Evolutionary conservation across 2,113 vertebrate genomes (phyloP).

Genomic region (Gulo gulo): DNA sequence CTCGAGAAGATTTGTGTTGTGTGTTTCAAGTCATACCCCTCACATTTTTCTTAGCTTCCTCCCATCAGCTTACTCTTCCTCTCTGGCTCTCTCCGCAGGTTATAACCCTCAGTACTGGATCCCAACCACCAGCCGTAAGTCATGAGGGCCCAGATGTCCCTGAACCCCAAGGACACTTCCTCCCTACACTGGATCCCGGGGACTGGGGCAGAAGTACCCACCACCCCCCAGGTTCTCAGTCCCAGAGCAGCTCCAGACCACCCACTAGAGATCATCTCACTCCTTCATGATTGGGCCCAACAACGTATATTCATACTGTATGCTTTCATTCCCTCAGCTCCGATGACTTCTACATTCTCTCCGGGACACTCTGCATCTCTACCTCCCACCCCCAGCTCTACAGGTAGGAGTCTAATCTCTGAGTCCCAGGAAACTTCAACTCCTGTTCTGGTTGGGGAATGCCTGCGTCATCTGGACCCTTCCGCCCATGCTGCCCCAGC

Average conservation of each 20-base stretch:
- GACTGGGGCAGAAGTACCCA: too few species aligned
- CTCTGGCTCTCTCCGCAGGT: not conserved
- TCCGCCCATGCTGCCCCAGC: not conserved
- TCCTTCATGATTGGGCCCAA: not conserved
- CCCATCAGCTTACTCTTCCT: not conserved
- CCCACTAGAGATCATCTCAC: not conserved
- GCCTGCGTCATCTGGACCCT: not conserved
- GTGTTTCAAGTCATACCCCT: not conserved
- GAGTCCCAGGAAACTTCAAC: too few species aligned
- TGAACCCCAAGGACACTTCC: not conserved
- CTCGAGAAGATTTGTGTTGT: not conserved
- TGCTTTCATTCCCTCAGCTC: slow-evolving; percentile 19
- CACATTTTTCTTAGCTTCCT: not conserved
- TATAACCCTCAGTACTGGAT: slow-evolving; percentile 11
- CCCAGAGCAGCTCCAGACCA: not conserved
- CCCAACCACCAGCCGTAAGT: slow-evolving; percentile 36
- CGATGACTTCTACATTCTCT: not conserved
- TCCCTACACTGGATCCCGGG: too few species aligned
- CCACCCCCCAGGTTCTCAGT: not conserved
- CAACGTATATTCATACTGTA: not conserved
- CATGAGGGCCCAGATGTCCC: not conserved
- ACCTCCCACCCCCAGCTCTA: not conserved
- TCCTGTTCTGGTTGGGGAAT: not conserved
- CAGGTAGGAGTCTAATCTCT: not conserved
- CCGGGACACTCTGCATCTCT: not conserved